A percentile compares a stretch with the other conserved stretches of the same genome.
Conservation (phyloP, 2,888 invertebrate genomes). For the Phasia obesa region DNA sequence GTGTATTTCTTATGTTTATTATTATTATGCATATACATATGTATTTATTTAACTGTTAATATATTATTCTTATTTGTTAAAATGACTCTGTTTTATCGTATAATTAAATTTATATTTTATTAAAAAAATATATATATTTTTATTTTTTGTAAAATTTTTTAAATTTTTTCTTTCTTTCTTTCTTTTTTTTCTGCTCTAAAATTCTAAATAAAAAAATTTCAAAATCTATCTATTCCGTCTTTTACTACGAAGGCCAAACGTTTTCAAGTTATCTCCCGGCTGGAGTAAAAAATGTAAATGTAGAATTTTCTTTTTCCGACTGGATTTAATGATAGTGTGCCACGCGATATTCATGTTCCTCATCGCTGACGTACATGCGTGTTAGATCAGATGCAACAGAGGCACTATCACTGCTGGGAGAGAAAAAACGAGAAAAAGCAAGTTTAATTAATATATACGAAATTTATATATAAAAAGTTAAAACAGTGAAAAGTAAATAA, state of each 20-base stretch:
- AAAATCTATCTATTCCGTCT: not conserved
- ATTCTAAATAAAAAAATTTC: not conserved
- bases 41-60: no score
- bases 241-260: slow-evolving; percentile 41
- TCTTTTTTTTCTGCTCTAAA: not conserved
- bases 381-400: slow-evolving; percentile 87
- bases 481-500: not conserved
- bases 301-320: not conserved
- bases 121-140: no score
- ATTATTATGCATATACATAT: no score
- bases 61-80: no score
- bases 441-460: not conserved
- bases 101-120: not conserved
- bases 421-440: not conserved
- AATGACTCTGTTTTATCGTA: no score
- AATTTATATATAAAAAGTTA: no score
- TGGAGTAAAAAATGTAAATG: no score
- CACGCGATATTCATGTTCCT: slow-evolving; percentile 79
- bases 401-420: slow-evolving; percentile 84
- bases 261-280: slow-evolving; percentile 28
- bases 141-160: no score
- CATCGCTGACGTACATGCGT: slow-evolving; percentile 89
- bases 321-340: slow-evolving; percentile 75
- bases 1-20: no score
- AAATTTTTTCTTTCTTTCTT: not conserved